Conservation (phyloP, 2,888 invertebrate species). For the Pandemis cinnamomeana region DNA sequence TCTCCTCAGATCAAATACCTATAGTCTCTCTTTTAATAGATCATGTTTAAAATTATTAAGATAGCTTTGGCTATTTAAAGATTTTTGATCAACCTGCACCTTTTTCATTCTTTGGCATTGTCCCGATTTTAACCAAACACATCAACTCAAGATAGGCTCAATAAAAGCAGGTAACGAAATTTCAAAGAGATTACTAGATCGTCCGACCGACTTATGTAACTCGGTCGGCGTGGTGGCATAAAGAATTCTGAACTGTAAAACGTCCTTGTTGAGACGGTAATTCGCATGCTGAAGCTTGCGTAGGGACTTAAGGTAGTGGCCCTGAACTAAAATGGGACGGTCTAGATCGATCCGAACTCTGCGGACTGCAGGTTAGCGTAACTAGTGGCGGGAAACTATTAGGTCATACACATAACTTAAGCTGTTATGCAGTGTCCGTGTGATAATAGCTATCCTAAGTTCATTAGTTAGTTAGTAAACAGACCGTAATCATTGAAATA, state of each 20-base stretch:
- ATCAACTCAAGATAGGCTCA: neutral
- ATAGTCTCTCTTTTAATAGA: too few species aligned
- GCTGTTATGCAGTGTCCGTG: conserved; percentile 2
- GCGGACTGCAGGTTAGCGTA: conserved; percentile 29
- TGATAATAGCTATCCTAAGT: conserved; percentile 4
- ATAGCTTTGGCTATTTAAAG: too few species aligned
- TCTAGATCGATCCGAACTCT: conserved; percentile 39
- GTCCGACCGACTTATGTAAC: neutral
- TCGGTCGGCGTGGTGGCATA: neutral
- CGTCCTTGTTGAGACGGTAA: neutral
- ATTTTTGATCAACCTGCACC: too few species aligned
- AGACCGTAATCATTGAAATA: too few species aligned
- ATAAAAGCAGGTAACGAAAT: neutral
- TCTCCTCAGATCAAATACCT: neutral
- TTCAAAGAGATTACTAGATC: neutral
- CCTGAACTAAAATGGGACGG: conserved; percentile 38
- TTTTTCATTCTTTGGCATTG: too few species aligned
- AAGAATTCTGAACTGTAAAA: conserved; percentile 14
- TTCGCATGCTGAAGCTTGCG: conserved; percentile 22
- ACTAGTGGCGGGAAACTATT: conserved; percentile 13
- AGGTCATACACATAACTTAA: conserved; percentile 7
- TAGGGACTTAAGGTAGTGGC: conserved; percentile 24
- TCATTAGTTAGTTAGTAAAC: neutral
- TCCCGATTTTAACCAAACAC: too few species aligned
- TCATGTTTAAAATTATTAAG: too few species aligned